Evolutionary conservation across 2,113 vertebrate genomes (phyloP).

Genomic region (Puffinus mauretanicus): DNA sequence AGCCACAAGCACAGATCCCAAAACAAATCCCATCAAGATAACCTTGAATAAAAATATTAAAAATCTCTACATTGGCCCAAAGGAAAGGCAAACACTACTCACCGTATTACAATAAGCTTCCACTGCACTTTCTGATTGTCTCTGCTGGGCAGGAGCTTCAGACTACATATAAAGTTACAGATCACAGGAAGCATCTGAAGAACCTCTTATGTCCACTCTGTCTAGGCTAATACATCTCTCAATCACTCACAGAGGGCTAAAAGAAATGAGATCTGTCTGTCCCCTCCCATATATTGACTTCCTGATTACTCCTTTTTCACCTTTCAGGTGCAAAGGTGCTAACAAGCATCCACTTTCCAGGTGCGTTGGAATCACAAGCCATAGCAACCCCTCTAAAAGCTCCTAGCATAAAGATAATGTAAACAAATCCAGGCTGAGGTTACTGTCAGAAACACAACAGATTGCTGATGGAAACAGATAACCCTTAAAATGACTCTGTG

Average conservation of each 20-base stretch:
- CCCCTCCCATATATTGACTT: background rate
- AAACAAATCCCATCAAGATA: background rate
- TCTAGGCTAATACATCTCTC: background rate
- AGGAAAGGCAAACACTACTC: background rate
- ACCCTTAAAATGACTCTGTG: background rate
- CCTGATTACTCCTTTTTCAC: background rate
- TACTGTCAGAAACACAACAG: background rate
- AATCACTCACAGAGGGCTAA: background rate
- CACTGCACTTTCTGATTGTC: background rate
- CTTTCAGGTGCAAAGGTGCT: background rate
- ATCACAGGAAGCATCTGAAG: background rate
- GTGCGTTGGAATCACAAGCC: background rate
- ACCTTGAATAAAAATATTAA: background rate
- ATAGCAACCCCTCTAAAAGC: background rate
- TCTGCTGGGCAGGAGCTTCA: background rate
- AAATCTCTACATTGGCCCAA: background rate
- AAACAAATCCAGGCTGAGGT: background rate
- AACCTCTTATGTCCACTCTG: accelerated
- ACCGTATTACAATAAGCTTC: background rate
- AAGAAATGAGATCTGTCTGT: accelerated
- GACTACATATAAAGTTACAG: background rate
- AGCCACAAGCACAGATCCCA: background rate
- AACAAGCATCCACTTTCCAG: background rate
- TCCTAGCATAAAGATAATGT: background rate
- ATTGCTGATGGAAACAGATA: constrained; percentile 21